A percentile compares a stretch with the other conserved stretches of the same genome.
phyloP scores from a whole-genome alignment of 1,140 invertebrate species.

The Pinna nobilis region DNA sequence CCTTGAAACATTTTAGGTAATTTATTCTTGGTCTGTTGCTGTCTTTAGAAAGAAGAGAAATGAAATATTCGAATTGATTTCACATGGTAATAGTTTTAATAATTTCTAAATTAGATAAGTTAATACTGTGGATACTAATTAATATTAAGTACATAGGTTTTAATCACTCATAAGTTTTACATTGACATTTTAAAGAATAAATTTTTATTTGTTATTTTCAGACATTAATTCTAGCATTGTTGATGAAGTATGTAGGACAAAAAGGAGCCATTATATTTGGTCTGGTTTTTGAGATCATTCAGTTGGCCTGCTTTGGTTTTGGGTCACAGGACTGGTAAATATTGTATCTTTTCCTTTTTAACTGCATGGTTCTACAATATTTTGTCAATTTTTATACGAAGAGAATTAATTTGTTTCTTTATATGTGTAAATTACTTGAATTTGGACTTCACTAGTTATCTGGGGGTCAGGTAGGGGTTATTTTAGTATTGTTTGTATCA shows the following conservation, averaged over 20 bases:
- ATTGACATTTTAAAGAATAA: conserved; percentile 1
- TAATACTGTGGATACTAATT: background rate
- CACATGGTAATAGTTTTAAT: background rate
- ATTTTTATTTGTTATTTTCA: conserved; percentile 60
- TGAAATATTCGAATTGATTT: too few relatives aligned
- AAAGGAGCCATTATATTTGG: conserved; percentile 99
- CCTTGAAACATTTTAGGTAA: too few relatives aligned
- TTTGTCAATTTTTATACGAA: too few relatives aligned
- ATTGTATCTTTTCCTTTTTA: background rate
- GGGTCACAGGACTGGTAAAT: conserved; percentile 87
- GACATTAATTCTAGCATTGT: conserved; percentile 85
- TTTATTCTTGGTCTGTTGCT: too few relatives aligned
- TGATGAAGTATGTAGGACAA: conserved; percentile 93
- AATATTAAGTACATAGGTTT: background rate
- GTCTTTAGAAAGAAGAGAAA: too few relatives aligned
- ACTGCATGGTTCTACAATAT: too few relatives aligned
- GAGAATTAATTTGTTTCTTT: too few relatives aligned
- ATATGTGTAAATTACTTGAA: background rate
- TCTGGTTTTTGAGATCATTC: conserved; percentile 96
- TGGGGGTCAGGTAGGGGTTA: too few relatives aligned
- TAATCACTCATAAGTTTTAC: background rate
- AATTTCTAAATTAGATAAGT: background rate
- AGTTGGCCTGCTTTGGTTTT: conserved; percentile 98
- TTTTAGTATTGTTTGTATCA: too few relatives aligned
- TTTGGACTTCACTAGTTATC: too few relatives aligned